A percentile compares a stretch with the other conserved stretches of the same genome.
Evolutionary conservation across 2,797 vertebrate species (phyloP).

Genomic region (Anguilla pacifica): DNA sequence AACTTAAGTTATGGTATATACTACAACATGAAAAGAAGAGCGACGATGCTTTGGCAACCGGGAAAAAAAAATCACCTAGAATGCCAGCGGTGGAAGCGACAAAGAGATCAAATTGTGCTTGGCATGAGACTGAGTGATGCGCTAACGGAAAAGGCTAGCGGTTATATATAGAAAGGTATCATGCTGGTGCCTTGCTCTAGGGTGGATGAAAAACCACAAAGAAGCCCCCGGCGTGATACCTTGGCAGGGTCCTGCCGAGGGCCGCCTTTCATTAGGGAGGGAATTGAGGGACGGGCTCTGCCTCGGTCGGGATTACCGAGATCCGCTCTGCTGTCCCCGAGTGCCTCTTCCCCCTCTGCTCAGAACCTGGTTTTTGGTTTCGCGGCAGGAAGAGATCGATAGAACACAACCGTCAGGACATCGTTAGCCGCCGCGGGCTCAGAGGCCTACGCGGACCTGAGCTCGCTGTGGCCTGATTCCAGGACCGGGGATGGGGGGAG

Average conservation of each 20-base stretch:
- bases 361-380: not conserved
- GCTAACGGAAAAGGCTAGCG: not conserved
- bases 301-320: not conserved
- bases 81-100: not conserved
- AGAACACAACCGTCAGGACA: not conserved
- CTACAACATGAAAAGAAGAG: not conserved
- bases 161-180: not conserved
- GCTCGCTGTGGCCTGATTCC: not conserved
- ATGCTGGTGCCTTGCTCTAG: not conserved
- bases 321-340: not conserved
- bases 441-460: not conserved
- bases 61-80: not conserved
- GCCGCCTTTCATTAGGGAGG: not conserved
- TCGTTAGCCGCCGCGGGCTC: not conserved
- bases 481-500: not conserved
- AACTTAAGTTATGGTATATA: not conserved
- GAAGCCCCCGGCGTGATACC: not conserved
- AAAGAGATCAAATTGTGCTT: not conserved
- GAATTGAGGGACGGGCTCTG: not conserved
- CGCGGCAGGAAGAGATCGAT: not conserved
- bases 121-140: not conserved
- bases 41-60: not conserved
- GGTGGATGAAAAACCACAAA: not conserved
- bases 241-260: not conserved
- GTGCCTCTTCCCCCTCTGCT: not conserved